Conservation (phyloP, 2,797 vertebrate genomes). For the Hemitrygon akajei region DNA sequence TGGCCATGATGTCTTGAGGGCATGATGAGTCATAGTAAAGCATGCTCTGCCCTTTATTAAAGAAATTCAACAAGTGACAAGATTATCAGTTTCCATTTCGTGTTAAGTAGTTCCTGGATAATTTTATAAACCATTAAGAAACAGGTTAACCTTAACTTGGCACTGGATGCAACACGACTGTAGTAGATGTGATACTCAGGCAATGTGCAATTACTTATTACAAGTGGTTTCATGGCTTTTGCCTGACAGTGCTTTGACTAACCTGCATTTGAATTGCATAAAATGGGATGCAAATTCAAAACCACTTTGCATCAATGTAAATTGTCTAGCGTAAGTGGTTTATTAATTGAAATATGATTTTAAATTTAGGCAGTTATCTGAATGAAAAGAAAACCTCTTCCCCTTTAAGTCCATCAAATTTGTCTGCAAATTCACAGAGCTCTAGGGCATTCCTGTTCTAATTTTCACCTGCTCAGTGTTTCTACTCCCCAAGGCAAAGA, state of each 20-base stretch:
- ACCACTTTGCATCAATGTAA: not conserved
- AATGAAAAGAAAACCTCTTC: not conserved
- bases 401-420: not conserved
- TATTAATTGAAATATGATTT: not conserved
- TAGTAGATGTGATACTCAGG: not conserved
- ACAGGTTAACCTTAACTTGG: not conserved
- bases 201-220: not conserved
- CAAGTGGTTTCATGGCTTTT: not conserved
- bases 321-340: not conserved
- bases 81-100: not conserved
- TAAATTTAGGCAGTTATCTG: not conserved
- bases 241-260: not conserved
- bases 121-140: not conserved
- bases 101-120: not conserved
- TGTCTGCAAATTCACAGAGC: not conserved
- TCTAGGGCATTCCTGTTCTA: not conserved
- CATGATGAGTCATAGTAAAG: not conserved
- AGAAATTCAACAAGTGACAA: not conserved
- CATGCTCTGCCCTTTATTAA: not conserved
- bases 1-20: not conserved
- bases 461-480: not conserved
- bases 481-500: not conserved
- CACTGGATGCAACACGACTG: not conserved
- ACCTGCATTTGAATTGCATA: not conserved
- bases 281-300: not conserved